These are phyloP conservation scores for Volucella zonaria DNA, from an alignment of 2,888 invertebrate species.

Conservation along the genomic window DNA sequence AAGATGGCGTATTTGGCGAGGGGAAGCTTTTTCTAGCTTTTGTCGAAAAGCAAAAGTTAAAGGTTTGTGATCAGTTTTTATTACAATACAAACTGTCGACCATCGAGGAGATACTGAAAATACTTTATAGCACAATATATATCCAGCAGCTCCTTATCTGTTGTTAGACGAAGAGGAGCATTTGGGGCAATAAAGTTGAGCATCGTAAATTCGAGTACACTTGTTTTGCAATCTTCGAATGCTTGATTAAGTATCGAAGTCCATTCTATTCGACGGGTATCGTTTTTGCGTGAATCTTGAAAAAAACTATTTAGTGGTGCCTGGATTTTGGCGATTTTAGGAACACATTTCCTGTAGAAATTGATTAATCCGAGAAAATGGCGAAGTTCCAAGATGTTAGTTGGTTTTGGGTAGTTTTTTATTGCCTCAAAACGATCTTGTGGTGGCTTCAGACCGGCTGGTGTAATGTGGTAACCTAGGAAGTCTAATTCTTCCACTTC, in stretches of 20 bases:
- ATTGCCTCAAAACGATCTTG: conserved; percentile 59
- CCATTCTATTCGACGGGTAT: conserved; percentile 10
- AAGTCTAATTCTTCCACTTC: background rate
- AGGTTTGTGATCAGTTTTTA: conserved; percentile 73
- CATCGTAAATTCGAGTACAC: conserved; percentile 78
- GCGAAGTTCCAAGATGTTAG: conserved; percentile 55
- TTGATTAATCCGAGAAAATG: conserved; percentile 68
- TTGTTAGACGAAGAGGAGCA: conserved; percentile 73
- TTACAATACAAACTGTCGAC: conserved; percentile 56
- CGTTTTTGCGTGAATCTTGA: conserved; percentile 12
- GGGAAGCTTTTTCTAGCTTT: conserved; percentile 77
- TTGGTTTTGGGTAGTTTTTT: conserved; percentile 41
- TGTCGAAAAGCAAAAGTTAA: conserved; percentile 77
- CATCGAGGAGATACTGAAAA: conserved; percentile 72
- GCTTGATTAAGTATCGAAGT: background rate
- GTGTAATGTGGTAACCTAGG: no score
- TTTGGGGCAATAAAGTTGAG: background rate
- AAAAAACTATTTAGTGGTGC: conserved; percentile 18
- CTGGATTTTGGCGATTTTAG: background rate
- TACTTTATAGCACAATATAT: conserved; percentile 78
- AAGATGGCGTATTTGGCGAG: conserved; percentile 78
- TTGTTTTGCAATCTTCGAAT: conserved; percentile 38
- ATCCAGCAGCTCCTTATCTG: conserved; percentile 79
- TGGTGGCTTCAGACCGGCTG: no score
- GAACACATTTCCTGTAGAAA: background rate